These are phyloP conservation scores for Rutpela maculata DNA, from an alignment of 2,888 invertebrate genomes.

Conservation along the genomic window DNA sequence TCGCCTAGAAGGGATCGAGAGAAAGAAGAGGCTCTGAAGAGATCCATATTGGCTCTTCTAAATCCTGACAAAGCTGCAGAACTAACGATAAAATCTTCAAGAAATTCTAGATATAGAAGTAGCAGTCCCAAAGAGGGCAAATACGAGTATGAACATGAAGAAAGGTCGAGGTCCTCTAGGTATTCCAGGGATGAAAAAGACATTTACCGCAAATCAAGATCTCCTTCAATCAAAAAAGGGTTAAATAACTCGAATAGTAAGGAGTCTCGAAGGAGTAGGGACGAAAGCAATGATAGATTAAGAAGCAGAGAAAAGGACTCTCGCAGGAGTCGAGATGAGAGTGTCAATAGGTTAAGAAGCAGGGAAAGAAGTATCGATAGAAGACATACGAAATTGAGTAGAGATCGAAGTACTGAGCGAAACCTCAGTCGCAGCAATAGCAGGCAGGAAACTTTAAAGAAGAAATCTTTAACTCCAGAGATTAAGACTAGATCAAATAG, in stretches of 20 bases:
- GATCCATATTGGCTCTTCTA: constrained; percentile 40
- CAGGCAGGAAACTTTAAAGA: constrained; percentile 41
- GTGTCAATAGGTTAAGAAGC: not conserved
- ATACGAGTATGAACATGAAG: not conserved
- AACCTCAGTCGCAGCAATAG: constrained; percentile 30
- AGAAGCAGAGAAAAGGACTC: not conserved
- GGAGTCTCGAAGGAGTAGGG: not conserved
- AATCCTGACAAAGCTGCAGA: constrained; percentile 38
- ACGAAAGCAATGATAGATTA: constrained; percentile 9
- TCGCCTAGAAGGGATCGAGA: constrained; percentile 17
- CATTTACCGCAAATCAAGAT: constrained; percentile 11
- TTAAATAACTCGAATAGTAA: constrained; percentile 16
- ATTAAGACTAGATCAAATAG: constrained; percentile 44
- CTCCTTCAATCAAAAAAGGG: constrained; percentile 7
- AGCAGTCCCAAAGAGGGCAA: constrained; percentile 3
- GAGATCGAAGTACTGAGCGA: constrained; percentile 45
- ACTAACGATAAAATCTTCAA: not conserved
- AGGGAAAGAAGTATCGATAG: constrained; percentile 57
- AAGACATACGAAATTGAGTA: constrained; percentile 56
- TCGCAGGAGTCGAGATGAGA: not conserved
- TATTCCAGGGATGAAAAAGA: constrained; percentile 1
- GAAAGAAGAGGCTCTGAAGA: constrained; percentile 37
- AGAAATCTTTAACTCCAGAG: constrained; percentile 48
- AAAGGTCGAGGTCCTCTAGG: constrained; percentile 2
- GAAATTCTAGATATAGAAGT: not conserved